Evolutionary conservation across 1,140 invertebrate genomes (phyloP).

Genomic region (Lithobius niger): DNA sequence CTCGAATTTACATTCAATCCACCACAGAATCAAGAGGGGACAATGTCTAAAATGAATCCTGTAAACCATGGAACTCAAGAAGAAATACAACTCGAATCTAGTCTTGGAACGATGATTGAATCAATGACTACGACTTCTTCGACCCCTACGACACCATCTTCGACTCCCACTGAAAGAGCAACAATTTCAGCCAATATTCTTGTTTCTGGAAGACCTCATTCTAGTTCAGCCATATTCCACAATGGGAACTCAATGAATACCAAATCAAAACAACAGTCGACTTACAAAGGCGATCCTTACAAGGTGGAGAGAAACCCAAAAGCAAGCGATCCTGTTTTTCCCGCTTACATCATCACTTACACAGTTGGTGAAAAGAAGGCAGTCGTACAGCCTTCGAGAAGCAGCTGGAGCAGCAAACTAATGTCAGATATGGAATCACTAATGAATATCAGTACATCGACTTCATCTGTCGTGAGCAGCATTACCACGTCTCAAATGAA

Average conservation of each 20-base stretch:
- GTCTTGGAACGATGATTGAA: not conserved
- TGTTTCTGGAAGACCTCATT: not conserved
- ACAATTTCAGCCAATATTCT: constrained; percentile 1
- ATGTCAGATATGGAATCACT: no score
- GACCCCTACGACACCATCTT: not conserved
- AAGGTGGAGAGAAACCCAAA: constrained; percentile 1
- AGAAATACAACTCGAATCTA: not conserved
- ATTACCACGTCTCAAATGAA: not conserved
- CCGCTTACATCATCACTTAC: constrained; percentile 3
- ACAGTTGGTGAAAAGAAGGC: constrained; percentile 3
- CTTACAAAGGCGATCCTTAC: not conserved
- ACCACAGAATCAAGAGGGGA: not conserved
- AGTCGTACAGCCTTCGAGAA: no score
- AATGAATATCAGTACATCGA: not conserved
- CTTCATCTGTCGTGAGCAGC: not conserved
- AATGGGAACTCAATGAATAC: not conserved
- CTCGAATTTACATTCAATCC: not conserved
- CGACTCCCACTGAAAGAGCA: not conserved
- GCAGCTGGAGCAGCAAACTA: no score
- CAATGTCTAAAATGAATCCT: not conserved
- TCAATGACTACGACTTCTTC: not conserved
- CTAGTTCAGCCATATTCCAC: not conserved
- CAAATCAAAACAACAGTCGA: not conserved
- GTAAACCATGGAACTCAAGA: not conserved
- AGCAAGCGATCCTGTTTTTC: constrained; percentile 3